Evolutionary conservation across 37 sponge, comb jelly and placozoan genomes (phyloP), one percentile per base, ranked within the genome.

Genomic region (Amphimedon queenslandica): DNA sequence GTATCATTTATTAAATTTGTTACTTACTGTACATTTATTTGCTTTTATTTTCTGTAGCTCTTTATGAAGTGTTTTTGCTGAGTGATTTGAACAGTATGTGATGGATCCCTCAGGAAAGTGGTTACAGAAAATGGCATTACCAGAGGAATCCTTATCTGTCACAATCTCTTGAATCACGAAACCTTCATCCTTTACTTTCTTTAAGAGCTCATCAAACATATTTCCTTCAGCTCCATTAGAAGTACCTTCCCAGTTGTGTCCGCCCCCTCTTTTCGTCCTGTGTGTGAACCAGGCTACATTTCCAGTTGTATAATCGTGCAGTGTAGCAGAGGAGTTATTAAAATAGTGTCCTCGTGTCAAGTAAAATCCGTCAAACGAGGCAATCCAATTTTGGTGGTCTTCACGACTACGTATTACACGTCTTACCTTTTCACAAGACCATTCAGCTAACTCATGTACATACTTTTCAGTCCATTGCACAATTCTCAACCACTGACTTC

Each of bases 261-360:
- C 35, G 3, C 23, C 34, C 4, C 67, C 67, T 37, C 67, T 32
- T 30, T 66, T 66, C 23, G 67, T 66, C n/a, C 67, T 4, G 37
- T 66, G 67, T 4, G 67, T 30, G 8, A 66, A 66, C 67, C 67
- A 66, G 37, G 67, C 67, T 23, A 66, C 37, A 66, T 37, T 32
- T 32, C 37, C 67, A 66, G 67, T 66, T 66, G 36, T 10, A 30
- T 36, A 13, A 30, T 66, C 67, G 37, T 66, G 67, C n/a, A 66
- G 30, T 30, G 67, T 66, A 5, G 34, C 67, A 36, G 67, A 66
- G 4, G 67, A 66, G 8, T 66, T 66, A 10, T 66, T 66, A 5
- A 37, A 66, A 66, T 66, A 37, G 37, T 66, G 67, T 2, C 67
- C 67, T 3, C 67, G 34, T 3, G 67, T 66, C 37, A 66, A 66